Evolutionary conservation across 2,888 invertebrate genomes (phyloP), one percentile per base, ranked within the genome.

Genomic region (Erynnis tages): DNA sequence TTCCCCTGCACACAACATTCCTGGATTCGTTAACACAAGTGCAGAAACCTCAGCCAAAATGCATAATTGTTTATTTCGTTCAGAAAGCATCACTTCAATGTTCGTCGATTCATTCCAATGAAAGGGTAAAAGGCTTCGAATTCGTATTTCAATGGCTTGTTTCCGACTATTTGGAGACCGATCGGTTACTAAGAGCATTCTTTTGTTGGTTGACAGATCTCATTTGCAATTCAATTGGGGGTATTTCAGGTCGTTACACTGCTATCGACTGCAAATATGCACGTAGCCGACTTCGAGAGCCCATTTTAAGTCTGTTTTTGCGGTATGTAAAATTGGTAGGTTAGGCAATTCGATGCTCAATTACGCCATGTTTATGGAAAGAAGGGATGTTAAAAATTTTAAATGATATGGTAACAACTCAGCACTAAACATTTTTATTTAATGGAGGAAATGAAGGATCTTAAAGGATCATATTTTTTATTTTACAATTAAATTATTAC

Each of bases 201-300:
- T 74, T 75, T 73, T 69, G 71, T 75, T 63, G 65, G 63, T 69
- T 66, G 69, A 68, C 69, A 69, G 66, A 70, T 70, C 73, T 69
- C 58, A 75, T 76, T 76, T 76, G 71, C 69, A 72, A 71, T 76
- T 76, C 71, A 68, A 73, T 76, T 64, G 59, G 63, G 60, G 48
- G 46, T 59, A 63, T 59, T 62, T 62, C 45, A 58, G 55, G 46
- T 54, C 54, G 55, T 58, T 58, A 58, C 41, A 34, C 49, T 25
- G 44, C 19, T 38, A 40, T 40, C 44, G 50, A 46, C 29, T 49
- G 50, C 38, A 38, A 44, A 44, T 38, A 50, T 50, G 50, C 50
- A 50, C 19, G 43, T 19, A 25, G 34, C 13, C 23, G 16, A 19
- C 35, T 37, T 25, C 14, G 13, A 11, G 14, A 13, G 19, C 30